Conservation (phyloP, 2,113 vertebrate genomes). For the Salvelinus namaycush region DNA sequence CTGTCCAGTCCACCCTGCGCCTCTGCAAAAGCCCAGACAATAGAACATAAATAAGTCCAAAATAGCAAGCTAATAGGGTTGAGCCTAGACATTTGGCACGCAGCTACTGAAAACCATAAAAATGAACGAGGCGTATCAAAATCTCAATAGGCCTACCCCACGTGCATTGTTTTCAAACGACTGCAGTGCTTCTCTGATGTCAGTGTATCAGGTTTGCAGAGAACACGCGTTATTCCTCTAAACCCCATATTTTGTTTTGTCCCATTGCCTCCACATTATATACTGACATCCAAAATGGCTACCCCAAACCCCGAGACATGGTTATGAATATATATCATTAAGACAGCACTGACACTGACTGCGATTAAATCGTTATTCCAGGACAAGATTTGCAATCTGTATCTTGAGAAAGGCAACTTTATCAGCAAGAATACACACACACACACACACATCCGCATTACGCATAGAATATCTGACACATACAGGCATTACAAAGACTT, state of each 20-base stretch:
- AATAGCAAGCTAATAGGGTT: slow-evolving; percentile 6
- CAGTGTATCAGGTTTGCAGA: slow-evolving; percentile 9
- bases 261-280: slow-evolving; percentile 53
- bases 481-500: neutral
- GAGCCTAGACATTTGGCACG: slow-evolving; percentile 5
- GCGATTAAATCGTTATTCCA: slow-evolving; percentile 39
- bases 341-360: slow-evolving; percentile 28
- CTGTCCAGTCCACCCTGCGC: slow-evolving; percentile 75
- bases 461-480: neutral
- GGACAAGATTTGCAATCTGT: slow-evolving; percentile 28
- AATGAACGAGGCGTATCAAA: neutral
- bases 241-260: slow-evolving; percentile 52
- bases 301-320: slow-evolving; percentile 49
- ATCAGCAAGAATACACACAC: slow-evolving; percentile 4
- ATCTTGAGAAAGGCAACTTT: slow-evolving; percentile 18
- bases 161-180: slow-evolving; percentile 6
- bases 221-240: slow-evolving; percentile 35
- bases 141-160: neutral
- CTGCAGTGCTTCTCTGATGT: slow-evolving; percentile 23
- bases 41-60: slow-evolving; percentile 27
- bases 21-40: slow-evolving; percentile 66
- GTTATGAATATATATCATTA: slow-evolving; percentile 69
- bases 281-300: slow-evolving; percentile 67
- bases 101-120: slow-evolving; percentile 1
- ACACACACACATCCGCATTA: slow-evolving; percentile 3